Conservation (phyloP, 1,140 invertebrate species). For the Heliconius himera region DNA sequence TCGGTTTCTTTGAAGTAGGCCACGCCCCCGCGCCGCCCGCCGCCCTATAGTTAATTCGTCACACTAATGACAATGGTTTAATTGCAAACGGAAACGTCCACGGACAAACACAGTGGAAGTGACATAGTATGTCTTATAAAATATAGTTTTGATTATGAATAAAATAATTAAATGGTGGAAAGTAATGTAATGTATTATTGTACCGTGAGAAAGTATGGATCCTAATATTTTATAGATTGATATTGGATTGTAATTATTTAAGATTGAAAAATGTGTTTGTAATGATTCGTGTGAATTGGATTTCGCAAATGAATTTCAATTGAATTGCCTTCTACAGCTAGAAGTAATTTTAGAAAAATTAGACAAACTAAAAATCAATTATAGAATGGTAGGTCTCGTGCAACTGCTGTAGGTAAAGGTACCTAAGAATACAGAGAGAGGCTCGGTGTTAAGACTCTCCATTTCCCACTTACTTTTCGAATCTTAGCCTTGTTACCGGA, state of each 20-base stretch:
- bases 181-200: background rate
- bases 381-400: background rate
- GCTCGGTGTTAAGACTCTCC: too few relatives aligned
- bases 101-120: conserved; percentile 27
- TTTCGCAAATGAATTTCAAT: background rate
- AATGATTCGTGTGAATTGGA: background rate
- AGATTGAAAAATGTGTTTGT: background rate
- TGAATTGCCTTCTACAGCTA: background rate
- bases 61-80: conserved; percentile 79
- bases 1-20: conserved; percentile 73
- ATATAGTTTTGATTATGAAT: conserved; percentile 10
- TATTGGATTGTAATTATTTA: background rate
- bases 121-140: conserved; percentile 23
- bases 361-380: background rate
- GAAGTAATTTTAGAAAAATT: background rate
- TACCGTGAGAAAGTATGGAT: conserved; percentile 22
- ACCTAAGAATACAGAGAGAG: too few relatives aligned
- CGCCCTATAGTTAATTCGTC: conserved; percentile 71
- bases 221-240: conserved; percentile 3
- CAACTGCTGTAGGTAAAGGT: too few relatives aligned
- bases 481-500: too few relatives aligned
- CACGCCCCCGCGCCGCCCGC: conserved; percentile 63
- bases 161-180: background rate
- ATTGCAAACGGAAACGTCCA: conserved; percentile 56
- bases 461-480: too few relatives aligned